Percentiles rank a stretch among this genome's conserved stretches.
These are phyloP conservation scores for Smutsia gigantea DNA, from an alignment of 2,797 vertebrate species.

Conservation along the genomic window DNA sequence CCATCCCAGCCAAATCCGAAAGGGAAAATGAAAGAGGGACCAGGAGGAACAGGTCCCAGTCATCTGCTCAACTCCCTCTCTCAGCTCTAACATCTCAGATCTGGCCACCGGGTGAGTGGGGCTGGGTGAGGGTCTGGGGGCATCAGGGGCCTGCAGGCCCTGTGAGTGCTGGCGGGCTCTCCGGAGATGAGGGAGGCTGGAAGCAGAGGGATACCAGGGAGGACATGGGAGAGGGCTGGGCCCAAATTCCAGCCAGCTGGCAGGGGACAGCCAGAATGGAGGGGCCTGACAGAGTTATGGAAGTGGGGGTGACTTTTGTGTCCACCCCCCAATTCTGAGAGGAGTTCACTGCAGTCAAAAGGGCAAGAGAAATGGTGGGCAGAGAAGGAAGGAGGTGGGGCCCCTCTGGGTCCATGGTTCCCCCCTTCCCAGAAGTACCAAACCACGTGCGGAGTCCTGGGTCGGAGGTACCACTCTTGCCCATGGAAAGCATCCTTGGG, in stretches of 20 bases:
- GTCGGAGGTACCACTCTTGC: background rate
- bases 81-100: conserved; percentile 8
- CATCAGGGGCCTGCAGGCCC: background rate
- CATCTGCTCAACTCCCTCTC: conserved; percentile 28
- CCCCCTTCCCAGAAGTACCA: background rate
- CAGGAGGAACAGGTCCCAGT: conserved; percentile 61
- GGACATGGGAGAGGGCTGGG: background rate
- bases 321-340: background rate
- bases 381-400: background rate
- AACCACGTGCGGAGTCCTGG: background rate
- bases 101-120: conserved; percentile 60
- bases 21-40: conserved; percentile 77
- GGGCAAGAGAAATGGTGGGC: background rate
- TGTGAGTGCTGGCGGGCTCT: background rate
- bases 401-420: background rate
- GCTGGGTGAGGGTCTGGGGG: background rate
- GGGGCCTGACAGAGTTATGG: background rate
- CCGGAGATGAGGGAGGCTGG: background rate
- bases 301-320: background rate
- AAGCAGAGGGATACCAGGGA: background rate
- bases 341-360: background rate
- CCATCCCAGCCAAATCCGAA: conserved; percentile 65
- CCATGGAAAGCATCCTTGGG: background rate
- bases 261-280: background rate
- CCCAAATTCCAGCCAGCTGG: background rate